phyloP scores from a whole-genome alignment of 1,140 invertebrate genomes.

The Hestina assimilis region DNA sequence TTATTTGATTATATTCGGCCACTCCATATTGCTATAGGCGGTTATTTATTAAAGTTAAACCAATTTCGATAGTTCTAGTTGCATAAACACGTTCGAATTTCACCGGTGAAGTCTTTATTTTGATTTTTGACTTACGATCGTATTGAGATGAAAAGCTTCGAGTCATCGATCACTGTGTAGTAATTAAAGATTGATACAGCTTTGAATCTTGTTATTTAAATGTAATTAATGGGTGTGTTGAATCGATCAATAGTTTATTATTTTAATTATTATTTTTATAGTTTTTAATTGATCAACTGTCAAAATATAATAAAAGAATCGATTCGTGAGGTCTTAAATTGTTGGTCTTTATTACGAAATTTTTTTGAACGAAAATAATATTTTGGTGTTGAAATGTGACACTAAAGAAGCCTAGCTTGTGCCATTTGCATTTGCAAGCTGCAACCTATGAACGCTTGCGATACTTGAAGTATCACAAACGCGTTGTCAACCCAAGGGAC shows the following conservation, averaged over 20 bases:
- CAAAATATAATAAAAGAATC: not conserved
- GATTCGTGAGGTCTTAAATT: no score
- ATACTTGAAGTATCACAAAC: no score
- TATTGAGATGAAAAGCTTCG: conserved; percentile 42
- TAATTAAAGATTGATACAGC: conserved; percentile 22
- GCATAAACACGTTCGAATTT: conserved; percentile 51
- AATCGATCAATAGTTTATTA: conserved; percentile 7
- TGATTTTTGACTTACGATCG: conserved; percentile 51
- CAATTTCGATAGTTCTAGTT: conserved; percentile 57
- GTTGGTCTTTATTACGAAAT: no score
- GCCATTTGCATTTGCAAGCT: no score
- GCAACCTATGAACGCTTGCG: no score
- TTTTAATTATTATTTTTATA: conserved; percentile 1
- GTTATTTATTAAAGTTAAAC: conserved; percentile 61
- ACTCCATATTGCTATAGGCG: conserved; percentile 52
- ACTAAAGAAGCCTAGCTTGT: no score
- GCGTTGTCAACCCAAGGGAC: no score
- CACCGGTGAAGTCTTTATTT: conserved; percentile 56
- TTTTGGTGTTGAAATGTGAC: no score
- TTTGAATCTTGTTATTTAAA: conserved; percentile 17
- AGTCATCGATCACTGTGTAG: conserved; percentile 18
- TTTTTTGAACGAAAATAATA: no score
- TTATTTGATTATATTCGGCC: conserved; percentile 50
- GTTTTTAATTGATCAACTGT: not conserved
- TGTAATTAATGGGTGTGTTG: conserved; percentile 24